A percentile compares a stretch with the other conserved stretches of the same genome.
Conservation (phyloP, 1,140 invertebrate genomes). For the Pachyrhynchus sulphureomaculatus region DNA sequence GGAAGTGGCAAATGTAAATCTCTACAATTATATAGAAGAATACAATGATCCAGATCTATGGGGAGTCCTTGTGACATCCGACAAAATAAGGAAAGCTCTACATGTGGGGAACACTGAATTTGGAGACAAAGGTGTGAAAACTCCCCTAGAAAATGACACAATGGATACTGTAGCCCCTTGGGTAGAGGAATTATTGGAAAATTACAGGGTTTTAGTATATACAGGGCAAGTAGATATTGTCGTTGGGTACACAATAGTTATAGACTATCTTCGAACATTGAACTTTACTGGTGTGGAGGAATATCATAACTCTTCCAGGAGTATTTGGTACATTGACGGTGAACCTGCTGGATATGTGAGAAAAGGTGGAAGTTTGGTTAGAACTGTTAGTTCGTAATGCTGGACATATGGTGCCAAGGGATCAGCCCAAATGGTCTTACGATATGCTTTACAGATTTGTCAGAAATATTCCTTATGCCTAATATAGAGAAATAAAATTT, state of each 20-base stretch:
- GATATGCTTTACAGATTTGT: slow-evolving; percentile 76
- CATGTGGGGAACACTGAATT: slow-evolving; percentile 55
- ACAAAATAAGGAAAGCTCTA: slow-evolving; percentile 42
- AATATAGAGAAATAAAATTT: too few species aligned
- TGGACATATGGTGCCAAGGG: slow-evolving; percentile 76
- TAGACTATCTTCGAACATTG: slow-evolving; percentile 65
- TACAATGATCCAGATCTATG: slow-evolving; percentile 50
- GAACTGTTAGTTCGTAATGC: slow-evolving; percentile 74
- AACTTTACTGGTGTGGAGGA: slow-evolving; percentile 62
- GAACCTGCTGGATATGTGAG: slow-evolving; percentile 74
- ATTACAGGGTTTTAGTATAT: slow-evolving; percentile 71
- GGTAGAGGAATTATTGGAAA: slow-evolving; percentile 66
- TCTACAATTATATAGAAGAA: too few species aligned
- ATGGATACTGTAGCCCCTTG: slow-evolving; percentile 78
- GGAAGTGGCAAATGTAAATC: too few species aligned
- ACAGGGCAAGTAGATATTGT: slow-evolving; percentile 85
- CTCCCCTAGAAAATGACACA: slow-evolving; percentile 73
- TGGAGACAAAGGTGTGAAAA: slow-evolving; percentile 62
- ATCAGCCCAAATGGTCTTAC: slow-evolving; percentile 73
- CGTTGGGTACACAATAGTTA: slow-evolving; percentile 74
- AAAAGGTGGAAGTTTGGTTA: slow-evolving; percentile 67
- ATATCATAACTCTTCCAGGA: slow-evolving; percentile 61
- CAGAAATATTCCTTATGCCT: slow-evolving; percentile 25
- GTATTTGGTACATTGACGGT: slow-evolving; percentile 64
- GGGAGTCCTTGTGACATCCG: not conserved